Percentiles rank a stretch among this genome's conserved stretches.
These are phyloP conservation scores for Salminus brasiliensis DNA, from an alignment of 2,113 vertebrate species.

Conservation along the genomic window DNA sequence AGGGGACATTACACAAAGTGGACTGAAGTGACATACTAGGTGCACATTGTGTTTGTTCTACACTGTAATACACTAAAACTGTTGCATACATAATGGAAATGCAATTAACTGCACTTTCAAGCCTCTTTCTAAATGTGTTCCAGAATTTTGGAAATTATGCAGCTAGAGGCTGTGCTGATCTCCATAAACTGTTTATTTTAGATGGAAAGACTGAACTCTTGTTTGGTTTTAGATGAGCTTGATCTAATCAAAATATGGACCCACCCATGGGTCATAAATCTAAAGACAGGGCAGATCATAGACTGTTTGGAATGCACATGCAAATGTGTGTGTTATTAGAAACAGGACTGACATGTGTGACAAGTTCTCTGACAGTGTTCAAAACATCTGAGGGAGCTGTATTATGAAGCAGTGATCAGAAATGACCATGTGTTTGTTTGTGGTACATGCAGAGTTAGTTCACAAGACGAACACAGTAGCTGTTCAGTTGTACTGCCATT, in stretches of 20 bases:
- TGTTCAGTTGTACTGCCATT: background rate
- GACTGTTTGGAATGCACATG: constrained; percentile 29
- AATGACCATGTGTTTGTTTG: background rate
- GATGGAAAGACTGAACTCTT: constrained; percentile 38
- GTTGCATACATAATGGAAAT: constrained; percentile 24
- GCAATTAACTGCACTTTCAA: constrained; percentile 44
- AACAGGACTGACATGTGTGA: constrained; percentile 59
- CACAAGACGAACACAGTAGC: background rate
- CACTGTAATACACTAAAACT: background rate
- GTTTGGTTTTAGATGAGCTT: constrained; percentile 56
- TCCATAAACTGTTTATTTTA: constrained; percentile 62
- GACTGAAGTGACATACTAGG: background rate
- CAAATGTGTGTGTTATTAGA: constrained; percentile 51
- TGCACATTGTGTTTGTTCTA: background rate
- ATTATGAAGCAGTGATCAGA: background rate
- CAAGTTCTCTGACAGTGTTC: constrained; percentile 56
- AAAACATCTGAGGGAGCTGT: constrained; percentile 8
- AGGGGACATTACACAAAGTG: background rate
- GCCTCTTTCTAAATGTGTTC: constrained; percentile 23
- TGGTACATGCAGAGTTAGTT: background rate
- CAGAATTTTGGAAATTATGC: constrained; percentile 33
- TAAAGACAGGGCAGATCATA: constrained; percentile 56
- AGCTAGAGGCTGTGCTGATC: constrained; percentile 51
- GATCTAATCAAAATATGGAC: constrained; percentile 64
- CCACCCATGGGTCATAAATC: constrained; percentile 54